Conservation (phyloP, 2,113 vertebrate species). For the Mesoclemmys tuberculata region DNA sequence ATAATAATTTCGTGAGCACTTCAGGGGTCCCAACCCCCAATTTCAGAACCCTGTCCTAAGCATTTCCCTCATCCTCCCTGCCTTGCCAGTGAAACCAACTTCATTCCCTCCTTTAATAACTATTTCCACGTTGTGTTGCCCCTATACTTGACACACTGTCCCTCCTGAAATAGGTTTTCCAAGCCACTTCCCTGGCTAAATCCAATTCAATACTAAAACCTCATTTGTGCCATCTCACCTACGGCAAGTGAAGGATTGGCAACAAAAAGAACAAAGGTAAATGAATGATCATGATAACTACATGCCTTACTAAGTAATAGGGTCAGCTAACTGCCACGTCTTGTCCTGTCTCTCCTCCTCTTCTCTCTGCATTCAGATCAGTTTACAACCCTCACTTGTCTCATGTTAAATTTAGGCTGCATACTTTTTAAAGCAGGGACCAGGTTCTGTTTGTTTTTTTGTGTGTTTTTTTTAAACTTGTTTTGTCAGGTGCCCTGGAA, state of each 20-base stretch:
- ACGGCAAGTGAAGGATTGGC: background rate
- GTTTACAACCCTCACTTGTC: background rate
- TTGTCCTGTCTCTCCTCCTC: accelerated
- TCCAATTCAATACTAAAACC: conserved; percentile 35
- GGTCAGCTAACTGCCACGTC: background rate
- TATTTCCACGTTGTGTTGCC: conserved; percentile 21
- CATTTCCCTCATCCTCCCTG: background rate
- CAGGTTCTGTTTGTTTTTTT: background rate
- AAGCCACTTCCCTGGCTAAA: conserved; percentile 20
- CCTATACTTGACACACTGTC: conserved; percentile 30
- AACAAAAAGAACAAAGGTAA: background rate
- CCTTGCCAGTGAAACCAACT: background rate
- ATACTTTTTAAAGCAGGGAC: background rate
- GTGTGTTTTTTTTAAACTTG: background rate
- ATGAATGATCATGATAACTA: background rate
- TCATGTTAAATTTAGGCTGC: background rate
- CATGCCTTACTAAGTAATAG: background rate
- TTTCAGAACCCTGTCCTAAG: background rate
- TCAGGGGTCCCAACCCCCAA: no score
- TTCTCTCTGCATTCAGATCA: background rate
- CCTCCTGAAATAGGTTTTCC: background rate
- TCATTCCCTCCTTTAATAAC: conserved; percentile 18
- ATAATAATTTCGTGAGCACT: no score
- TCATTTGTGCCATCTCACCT: conserved; percentile 46
- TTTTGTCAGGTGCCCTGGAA: background rate